Percentiles rank a stretch among this genome's conserved stretches.
phyloP scores from a whole-genome alignment of 1,140 invertebrate species.

The Hylaeus anthracinus region DNA sequence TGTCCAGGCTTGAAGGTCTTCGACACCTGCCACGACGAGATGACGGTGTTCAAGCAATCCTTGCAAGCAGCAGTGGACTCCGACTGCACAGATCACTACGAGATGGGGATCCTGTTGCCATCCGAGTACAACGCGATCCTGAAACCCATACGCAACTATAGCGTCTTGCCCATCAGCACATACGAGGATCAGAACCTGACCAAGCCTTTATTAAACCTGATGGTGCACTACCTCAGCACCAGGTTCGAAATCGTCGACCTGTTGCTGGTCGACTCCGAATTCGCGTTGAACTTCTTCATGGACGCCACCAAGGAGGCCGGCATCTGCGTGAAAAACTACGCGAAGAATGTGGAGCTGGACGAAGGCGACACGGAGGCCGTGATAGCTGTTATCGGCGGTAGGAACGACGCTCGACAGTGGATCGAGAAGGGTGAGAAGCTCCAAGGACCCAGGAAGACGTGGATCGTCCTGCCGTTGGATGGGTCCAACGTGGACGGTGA shows the following conservation, averaged over 20 bases:
- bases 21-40: constrained; percentile 75
- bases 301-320: constrained; percentile 63
- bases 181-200: constrained; percentile 70
- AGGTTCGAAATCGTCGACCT: constrained; percentile 70
- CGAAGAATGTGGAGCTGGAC: constrained; percentile 42
- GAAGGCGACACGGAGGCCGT: constrained; percentile 55
- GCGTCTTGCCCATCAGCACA: constrained; percentile 65
- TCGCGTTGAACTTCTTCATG: constrained; percentile 61
- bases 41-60: constrained; percentile 71
- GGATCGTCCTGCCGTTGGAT: constrained; percentile 72
- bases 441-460: constrained; percentile 59
- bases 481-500: constrained; percentile 71
- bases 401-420: constrained; percentile 68
- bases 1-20: constrained; percentile 70
- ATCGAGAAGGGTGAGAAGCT: constrained; percentile 56
- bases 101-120: constrained; percentile 72
- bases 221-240: constrained; percentile 69
- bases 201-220: constrained; percentile 62
- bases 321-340: constrained; percentile 71
- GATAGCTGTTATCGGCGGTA: constrained; percentile 67
- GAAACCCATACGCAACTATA: constrained; percentile 69
- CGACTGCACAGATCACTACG: constrained; percentile 72
- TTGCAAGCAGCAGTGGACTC: constrained; percentile 64
- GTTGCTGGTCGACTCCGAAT: constrained; percentile 58
- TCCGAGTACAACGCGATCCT: constrained; percentile 62